phyloP scores from a whole-genome alignment of 2,113 vertebrate species.

The Copsychus sechellarum region DNA sequence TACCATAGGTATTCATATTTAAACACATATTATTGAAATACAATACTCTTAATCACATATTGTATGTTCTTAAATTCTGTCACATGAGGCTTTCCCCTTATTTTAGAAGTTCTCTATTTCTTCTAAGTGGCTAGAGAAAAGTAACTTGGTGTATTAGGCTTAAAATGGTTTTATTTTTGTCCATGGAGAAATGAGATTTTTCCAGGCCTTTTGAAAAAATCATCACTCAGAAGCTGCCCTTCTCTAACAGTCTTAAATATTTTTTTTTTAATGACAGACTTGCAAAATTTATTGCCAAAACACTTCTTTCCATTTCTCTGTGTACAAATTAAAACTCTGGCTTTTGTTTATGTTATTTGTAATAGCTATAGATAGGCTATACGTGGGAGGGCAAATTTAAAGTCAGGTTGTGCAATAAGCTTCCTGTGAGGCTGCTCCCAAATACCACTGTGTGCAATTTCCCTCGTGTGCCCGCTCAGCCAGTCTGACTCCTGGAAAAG shows the following conservation, averaged over 20 bases:
- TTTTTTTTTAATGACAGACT: background rate
- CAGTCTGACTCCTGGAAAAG: background rate
- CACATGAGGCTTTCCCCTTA: background rate
- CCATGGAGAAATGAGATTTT: background rate
- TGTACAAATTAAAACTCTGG: background rate
- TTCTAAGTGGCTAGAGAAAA: background rate
- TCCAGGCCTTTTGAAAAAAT: background rate
- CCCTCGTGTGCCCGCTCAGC: background rate
- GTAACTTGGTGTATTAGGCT: background rate
- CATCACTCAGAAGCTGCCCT: background rate
- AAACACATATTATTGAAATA: background rate
- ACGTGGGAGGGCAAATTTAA: background rate
- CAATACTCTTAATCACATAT: background rate
- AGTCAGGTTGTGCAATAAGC: background rate
- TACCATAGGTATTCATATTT: background rate
- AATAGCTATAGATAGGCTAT: background rate
- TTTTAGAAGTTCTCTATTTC: background rate
- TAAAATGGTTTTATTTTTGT: background rate
- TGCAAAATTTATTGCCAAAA: background rate
- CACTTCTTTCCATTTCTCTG: background rate
- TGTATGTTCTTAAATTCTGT: background rate
- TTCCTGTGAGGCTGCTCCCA: background rate
- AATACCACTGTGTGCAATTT: background rate
- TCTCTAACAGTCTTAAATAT: background rate
- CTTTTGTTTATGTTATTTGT: background rate